Evolutionary conservation across 2,888 invertebrate species (phyloP).

Genomic region (Eustalomyia histrio): DNA sequence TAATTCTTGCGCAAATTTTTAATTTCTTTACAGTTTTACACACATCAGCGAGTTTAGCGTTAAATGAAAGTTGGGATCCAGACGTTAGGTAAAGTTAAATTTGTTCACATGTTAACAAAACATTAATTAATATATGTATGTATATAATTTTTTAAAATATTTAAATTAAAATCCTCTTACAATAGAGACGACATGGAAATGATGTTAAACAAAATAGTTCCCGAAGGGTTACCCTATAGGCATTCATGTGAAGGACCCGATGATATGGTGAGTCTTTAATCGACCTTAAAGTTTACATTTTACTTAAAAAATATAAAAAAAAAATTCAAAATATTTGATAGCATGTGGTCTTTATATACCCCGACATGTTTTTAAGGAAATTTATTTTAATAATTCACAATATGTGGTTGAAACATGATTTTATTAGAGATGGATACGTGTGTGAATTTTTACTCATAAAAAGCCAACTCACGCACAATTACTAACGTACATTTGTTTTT

Average conservation of each 20-base stretch:
- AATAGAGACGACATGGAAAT: constrained; percentile 97
- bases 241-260: constrained; percentile 99
- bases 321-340: background rate
- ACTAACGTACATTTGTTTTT: too few relatives aligned
- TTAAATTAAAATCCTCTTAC: constrained; percentile 28
- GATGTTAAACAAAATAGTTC: constrained; percentile 99
- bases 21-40: constrained; percentile 89
- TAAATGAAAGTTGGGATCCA: constrained; percentile 99
- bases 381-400: background rate
- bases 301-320: background rate
- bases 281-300: too few relatives aligned
- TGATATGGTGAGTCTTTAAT: constrained; percentile 89
- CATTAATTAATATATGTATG: background rate
- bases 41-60: constrained; percentile 97
- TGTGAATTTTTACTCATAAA: too few relatives aligned
- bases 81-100: constrained; percentile 84
- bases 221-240: constrained; percentile 96
- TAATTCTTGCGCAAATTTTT: too few relatives aligned
- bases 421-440: too few relatives aligned
- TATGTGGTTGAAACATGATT: too few relatives aligned
- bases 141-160: background rate
- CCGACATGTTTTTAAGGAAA: background rate
- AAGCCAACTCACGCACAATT: too few relatives aligned
- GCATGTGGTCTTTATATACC: background rate
- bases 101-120: background rate